Base-by-base conservation (phyloP, 2,888 invertebrate species). In the Harpalus rubripes region DNA sequence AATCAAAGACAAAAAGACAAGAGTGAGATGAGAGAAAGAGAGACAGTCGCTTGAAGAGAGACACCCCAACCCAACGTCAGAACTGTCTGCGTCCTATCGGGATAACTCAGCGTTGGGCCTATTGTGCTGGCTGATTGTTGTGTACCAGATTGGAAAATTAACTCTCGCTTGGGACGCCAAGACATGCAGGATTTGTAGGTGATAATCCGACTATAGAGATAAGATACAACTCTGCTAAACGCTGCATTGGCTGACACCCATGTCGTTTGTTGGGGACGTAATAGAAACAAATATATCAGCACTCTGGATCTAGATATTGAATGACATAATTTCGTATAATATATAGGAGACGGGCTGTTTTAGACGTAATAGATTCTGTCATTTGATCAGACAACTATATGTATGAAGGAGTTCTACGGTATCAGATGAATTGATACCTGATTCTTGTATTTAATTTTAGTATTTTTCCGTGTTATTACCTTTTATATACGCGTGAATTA, bases 61-160 rank as follows among this genome's bases (percentile, higher is more conserved):
- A 78, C 32, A 78, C 5, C 32, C 32, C 32, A 32, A 32, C 32
- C 32, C 32, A 32, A 32, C 32, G 32, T 84, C 84, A 84, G 41
- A 78, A 65, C 78, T 84, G 84, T 84, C 84, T 7, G 8, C 18
- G 74, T 76, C 16, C 41, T 84, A 74, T 83, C 81, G 78, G 56
- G 32, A 78, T 84, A 84, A 78, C 63, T 61, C 76, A 44, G 22
- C 16, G 16, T 63, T 18, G 61, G 84, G 63, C 88, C 89, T 89
- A 90, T 90, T 90, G 88, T 89, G 88, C 86, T 87, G 87, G 88
- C 88, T 89, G 89, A 90, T 90, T 90, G 89, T 89, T 90, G 90
- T 90, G 89, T 89, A 89, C 88, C 89, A 89, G 89, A 90, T 90
- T 90, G 90, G 90, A 90, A 90, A 90, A 90, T 90, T 90, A 90